Percentiles rank a stretch among this genome's conserved stretches.
Evolutionary conservation across 2,888 invertebrate genomes (phyloP).

Genomic region (Portevinia maculata): DNA sequence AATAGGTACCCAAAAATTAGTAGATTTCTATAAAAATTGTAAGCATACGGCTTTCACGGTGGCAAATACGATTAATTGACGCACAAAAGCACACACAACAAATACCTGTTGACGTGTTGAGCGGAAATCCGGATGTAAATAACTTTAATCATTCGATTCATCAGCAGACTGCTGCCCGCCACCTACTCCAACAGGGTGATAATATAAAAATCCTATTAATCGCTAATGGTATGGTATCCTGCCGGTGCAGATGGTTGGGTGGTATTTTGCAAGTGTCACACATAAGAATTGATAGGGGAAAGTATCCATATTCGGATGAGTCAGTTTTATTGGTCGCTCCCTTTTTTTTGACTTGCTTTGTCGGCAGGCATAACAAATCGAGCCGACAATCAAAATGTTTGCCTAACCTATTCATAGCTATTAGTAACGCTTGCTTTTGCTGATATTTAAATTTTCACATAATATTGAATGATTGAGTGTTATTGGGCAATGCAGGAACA

Average conservation of each 20-base stretch:
- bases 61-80: slow-evolving; percentile 51
- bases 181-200: slow-evolving; percentile 36
- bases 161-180: slow-evolving; percentile 59
- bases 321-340: slow-evolving; percentile 26
- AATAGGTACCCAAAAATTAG: slow-evolving; percentile 3
- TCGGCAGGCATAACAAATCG: slow-evolving; percentile 53
- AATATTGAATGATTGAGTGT: not conserved
- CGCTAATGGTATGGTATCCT: slow-evolving; percentile 50
- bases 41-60: slow-evolving; percentile 40
- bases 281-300: not conserved
- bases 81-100: slow-evolving; percentile 23
- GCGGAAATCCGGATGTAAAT: slow-evolving; percentile 67
- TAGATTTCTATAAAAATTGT: slow-evolving; percentile 13
- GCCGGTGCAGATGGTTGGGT: slow-evolving; percentile 21
- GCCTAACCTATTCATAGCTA: slow-evolving; percentile 47
- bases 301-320: slow-evolving; percentile 1
- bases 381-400: slow-evolving; percentile 56
- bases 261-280: slow-evolving; percentile 44
- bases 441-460: slow-evolving; percentile 53
- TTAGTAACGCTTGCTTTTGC: slow-evolving; percentile 24
- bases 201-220: slow-evolving; percentile 51
- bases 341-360: slow-evolving; percentile 50
- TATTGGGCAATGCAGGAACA: not conserved
- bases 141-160: slow-evolving; percentile 62
- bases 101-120: slow-evolving; percentile 57